Percentiles rank a stretch among this genome's conserved stretches.
Conservation (phyloP, 2,888 invertebrate genomes). For the Drosophila nr. medialis region DNA sequence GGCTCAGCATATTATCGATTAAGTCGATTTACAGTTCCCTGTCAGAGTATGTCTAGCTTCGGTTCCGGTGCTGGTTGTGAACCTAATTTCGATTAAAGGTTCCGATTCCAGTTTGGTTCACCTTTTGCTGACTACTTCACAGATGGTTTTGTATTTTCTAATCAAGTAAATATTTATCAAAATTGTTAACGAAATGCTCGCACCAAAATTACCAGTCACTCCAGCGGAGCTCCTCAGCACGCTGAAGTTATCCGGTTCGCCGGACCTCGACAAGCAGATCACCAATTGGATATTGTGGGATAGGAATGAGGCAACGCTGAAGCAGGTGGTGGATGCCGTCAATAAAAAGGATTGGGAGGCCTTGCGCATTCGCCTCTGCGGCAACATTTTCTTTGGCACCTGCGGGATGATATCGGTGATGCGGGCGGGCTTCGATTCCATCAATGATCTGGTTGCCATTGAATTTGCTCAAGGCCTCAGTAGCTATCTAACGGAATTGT, state of each 20-base stretch:
- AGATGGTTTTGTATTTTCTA: background rate
- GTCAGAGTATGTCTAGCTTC: background rate
- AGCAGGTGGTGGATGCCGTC: slow-evolving; percentile 88
- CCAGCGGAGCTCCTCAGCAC: slow-evolving; percentile 50
- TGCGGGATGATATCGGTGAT: slow-evolving; percentile 96
- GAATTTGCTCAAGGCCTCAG: slow-evolving; percentile 97
- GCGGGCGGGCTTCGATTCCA: slow-evolving; percentile 95
- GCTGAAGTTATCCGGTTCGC: slow-evolving; percentile 60
- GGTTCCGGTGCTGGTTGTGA: background rate
- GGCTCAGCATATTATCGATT: background rate
- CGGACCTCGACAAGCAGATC: slow-evolving; percentile 88
- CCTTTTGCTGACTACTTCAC: background rate
- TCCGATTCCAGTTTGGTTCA: background rate
- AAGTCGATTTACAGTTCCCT: background rate
- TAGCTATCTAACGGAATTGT: slow-evolving; percentile 88
- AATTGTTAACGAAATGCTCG: slow-evolving; percentile 22
- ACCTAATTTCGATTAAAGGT: background rate
- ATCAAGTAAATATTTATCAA: background rate
- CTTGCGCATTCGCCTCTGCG: slow-evolving; percentile 88
- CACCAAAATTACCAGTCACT: slow-evolving; percentile 6
- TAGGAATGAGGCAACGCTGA: slow-evolving; percentile 88
- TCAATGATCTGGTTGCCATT: slow-evolving; percentile 98
- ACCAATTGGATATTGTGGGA: slow-evolving; percentile 91
- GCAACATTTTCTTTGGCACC: slow-evolving; percentile 94
- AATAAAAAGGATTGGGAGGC: slow-evolving; percentile 85